These are phyloP conservation scores for Chaenocephalus aceratus DNA, from an alignment of 2,113 vertebrate genomes.

Conservation along the genomic window DNA sequence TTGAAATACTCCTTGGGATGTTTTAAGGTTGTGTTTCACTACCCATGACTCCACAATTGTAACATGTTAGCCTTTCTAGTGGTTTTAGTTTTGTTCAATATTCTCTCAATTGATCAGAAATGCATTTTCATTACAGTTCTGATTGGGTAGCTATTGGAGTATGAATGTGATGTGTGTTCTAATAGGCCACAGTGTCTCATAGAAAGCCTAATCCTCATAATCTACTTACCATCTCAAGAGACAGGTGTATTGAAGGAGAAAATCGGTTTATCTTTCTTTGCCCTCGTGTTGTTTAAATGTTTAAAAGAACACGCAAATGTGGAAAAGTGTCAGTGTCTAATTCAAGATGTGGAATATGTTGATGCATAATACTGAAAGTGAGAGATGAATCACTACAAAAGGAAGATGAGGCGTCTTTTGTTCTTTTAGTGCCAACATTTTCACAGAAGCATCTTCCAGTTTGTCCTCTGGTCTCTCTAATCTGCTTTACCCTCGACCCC, in stretches of 20 bases:
- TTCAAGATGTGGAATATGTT: not conserved
- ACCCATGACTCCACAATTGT: not conserved
- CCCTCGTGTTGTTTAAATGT: not conserved
- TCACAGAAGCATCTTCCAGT: not conserved
- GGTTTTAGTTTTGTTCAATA: not conserved
- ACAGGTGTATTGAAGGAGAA: not conserved
- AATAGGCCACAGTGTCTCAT: not conserved
- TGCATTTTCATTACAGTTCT: not conserved
- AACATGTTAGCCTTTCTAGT: not conserved
- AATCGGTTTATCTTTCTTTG: not conserved
- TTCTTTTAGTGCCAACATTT: not conserved
- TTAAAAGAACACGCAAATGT: not conserved
- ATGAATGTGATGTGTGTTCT: not conserved
- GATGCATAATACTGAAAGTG: not conserved
- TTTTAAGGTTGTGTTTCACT: not conserved
- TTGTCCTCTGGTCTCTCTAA: not conserved
- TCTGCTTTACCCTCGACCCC: conserved; percentile 1
- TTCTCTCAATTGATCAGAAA: no score
- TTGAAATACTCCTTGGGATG: not conserved
- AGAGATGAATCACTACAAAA: not conserved
- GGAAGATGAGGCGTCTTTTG: not conserved
- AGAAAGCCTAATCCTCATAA: not conserved
- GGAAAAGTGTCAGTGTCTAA: not conserved
- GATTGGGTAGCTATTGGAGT: not conserved
- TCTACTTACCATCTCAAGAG: not conserved